Conservation (phyloP, 2,797 vertebrate species). For the Centroberyx gerrardi region DNA sequence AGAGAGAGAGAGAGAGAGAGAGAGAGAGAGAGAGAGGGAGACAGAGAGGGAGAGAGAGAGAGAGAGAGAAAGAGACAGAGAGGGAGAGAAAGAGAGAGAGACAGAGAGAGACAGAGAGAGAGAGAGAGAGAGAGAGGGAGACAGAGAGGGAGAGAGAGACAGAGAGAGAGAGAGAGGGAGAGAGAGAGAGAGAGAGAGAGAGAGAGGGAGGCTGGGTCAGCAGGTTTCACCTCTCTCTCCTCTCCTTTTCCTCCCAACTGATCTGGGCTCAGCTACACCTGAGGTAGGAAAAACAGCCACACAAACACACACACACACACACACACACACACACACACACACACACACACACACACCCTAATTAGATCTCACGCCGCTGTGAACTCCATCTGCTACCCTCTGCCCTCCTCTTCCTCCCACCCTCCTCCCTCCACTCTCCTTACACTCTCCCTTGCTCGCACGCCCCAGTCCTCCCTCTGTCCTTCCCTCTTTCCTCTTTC, state of each 20-base stretch:
- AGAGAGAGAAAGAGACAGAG: no score
- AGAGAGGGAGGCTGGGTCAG: not conserved
- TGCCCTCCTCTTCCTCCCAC: not conserved
- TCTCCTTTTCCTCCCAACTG: not conserved
- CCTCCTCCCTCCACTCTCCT: not conserved
- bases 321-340: slow-evolving; percentile 32
- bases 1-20: no score
- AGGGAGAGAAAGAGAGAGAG: not conserved
- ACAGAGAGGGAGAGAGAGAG: no score
- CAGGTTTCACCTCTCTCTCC: not conserved
- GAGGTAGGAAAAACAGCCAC: not conserved
- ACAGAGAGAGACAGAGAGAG: not conserved
- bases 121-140: not conserved
- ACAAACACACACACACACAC: slow-evolving; percentile 20
- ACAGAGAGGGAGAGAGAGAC: not conserved
- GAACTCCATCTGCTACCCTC: slow-evolving; percentile 54
- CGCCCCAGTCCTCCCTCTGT: not conserved
- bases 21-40: no score
- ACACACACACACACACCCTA: slow-evolving; percentile 5
- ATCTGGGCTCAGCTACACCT: slow-evolving; percentile 1
- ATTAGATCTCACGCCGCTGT: slow-evolving; percentile 28
- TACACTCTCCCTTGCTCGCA: not conserved
- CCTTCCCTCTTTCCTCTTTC: not conserved
- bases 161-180: not conserved
- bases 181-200: not conserved